phyloP scores from a whole-genome alignment of 1,140 invertebrate species.

The Bombus soroeensis region DNA sequence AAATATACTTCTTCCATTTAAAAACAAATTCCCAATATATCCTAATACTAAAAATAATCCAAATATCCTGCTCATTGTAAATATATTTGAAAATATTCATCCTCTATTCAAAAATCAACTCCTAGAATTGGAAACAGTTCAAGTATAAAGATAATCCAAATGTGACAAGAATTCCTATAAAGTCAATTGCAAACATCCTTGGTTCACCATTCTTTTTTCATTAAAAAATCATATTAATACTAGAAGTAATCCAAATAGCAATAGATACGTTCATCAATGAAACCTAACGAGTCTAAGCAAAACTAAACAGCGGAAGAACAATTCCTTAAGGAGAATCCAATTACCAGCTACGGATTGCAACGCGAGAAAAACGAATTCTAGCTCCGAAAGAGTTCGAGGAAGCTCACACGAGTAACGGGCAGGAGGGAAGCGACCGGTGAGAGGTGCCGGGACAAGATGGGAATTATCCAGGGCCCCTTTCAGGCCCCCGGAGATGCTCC shows the following conservation, averaged over 20 bases:
- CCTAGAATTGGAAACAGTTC: no score
- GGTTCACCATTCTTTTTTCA: neutral
- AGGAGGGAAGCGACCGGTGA: constrained; percentile 28
- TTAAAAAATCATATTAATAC: neutral
- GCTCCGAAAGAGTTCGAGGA: constrained; percentile 40
- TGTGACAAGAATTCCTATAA: neutral
- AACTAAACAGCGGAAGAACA: neutral
- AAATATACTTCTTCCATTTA: neutral
- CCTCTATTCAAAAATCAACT: no score
- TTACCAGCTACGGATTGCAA: neutral
- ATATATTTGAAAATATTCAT: no score
- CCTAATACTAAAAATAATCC: neutral
- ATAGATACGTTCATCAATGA: neutral
- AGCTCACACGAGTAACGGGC: constrained; percentile 11
- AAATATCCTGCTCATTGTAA: neutral
- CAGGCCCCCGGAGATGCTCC: constrained; percentile 72
- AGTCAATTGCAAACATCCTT: neutral
- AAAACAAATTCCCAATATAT: neutral
- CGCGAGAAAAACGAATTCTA: constrained; percentile 42
- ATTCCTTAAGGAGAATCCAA: constrained; percentile 35
- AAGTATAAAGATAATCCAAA: no score
- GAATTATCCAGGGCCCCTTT: constrained; percentile 51
- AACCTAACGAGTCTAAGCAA: neutral
- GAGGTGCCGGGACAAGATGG: constrained; percentile 40
- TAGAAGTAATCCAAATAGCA: neutral